Evolutionary conservation across 2,113 vertebrate genomes (phyloP), one percentile per base, ranked within the genome.

Genomic region (Zosterops lateralis): DNA sequence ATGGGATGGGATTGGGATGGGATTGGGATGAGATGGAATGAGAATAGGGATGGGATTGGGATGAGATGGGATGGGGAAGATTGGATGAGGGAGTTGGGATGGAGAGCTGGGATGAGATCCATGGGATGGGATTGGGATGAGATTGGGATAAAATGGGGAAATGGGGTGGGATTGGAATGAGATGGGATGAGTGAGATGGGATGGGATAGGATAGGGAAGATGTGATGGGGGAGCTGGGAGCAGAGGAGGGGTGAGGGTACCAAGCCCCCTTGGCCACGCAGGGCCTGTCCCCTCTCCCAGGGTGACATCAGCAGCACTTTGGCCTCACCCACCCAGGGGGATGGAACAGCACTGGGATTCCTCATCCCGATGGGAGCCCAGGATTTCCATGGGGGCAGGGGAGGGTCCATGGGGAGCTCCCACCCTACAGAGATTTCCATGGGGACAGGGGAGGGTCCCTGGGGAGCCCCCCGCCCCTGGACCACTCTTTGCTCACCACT

Each of bases 261-360:
- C 28, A 4, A 17, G 2, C 10, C 18, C 34, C 1, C 73, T 7
- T 10, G 6, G 50, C 53, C 42, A 0, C 5, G 74, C 2, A 6
- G 54, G 67, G 15, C 4, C n/a, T 17, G 47, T 34, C 17, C 77
- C 48, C 81, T 60, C 2, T 3, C 31, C 5, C 8, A 0, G 44
- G 38, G 8, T 3, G 22, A 9, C 13, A 34, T 10, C 65, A 2
- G 65, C 34, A 2, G 18, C 22, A 3, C 34, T 19, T 16, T 14
- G 47, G 25, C 7, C 1, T 3, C 3, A 0, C 3, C 51, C 51
- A 1, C 0, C 1, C 16, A 0, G 36, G 17, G 3, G 32, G 18
- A 36, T 0, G 14, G 56, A 65, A 48, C 53, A 44, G 62, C 19
- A 1, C 4, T 9, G 0, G 9, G 28, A 4, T 14, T 56, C 6